These are phyloP conservation scores for Lymantria dispar DNA, from an alignment of 2,888 invertebrate species.

Conservation along the genomic window DNA sequence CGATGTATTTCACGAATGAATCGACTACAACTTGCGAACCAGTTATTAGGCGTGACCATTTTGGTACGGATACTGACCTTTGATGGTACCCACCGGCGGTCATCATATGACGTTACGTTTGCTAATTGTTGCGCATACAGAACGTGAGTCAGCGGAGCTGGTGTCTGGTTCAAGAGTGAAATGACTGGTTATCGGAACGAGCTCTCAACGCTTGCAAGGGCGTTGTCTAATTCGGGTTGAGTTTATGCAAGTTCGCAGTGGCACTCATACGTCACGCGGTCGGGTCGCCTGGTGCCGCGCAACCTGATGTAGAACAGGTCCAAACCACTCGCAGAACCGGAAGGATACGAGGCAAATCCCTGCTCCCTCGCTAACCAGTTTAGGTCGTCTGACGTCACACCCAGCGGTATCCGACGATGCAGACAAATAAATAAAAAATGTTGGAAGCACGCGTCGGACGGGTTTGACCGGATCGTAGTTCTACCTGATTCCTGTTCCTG, in stretches of 20 bases:
- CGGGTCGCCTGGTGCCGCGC: constrained; percentile 62
- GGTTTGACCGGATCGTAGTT: constrained; percentile 82
- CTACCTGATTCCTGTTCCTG: constrained; percentile 83
- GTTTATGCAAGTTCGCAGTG: constrained; percentile 49
- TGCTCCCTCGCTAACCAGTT: constrained; percentile 82
- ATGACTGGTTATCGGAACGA: constrained; percentile 43
- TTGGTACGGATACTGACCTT: constrained; percentile 82
- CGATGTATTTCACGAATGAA: constrained; percentile 73
- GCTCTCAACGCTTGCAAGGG: constrained; percentile 28
- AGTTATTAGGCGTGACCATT: constrained; percentile 83
- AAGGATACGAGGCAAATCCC: constrained; percentile 82
- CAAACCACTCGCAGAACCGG: constrained; percentile 79
- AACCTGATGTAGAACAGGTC: constrained; percentile 81
- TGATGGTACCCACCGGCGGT: constrained; percentile 71
- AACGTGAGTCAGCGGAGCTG: constrained; percentile 67
- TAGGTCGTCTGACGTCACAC: constrained; percentile 81
- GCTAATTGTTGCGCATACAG: constrained; percentile 75
- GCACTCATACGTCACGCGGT: constrained; percentile 63
- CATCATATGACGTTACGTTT: constrained; percentile 70
- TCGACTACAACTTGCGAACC: constrained; percentile 79
- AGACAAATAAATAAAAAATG: constrained; percentile 83
- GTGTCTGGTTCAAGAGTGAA: constrained; percentile 59
- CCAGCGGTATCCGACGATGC: constrained; percentile 80
- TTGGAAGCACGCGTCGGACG: constrained; percentile 82
- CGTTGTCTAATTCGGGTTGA: constrained; percentile 42